These are phyloP conservation scores for Tenthredo scrophulariae DNA, from an alignment of 2,888 invertebrate species.

Conservation along the genomic window DNA sequence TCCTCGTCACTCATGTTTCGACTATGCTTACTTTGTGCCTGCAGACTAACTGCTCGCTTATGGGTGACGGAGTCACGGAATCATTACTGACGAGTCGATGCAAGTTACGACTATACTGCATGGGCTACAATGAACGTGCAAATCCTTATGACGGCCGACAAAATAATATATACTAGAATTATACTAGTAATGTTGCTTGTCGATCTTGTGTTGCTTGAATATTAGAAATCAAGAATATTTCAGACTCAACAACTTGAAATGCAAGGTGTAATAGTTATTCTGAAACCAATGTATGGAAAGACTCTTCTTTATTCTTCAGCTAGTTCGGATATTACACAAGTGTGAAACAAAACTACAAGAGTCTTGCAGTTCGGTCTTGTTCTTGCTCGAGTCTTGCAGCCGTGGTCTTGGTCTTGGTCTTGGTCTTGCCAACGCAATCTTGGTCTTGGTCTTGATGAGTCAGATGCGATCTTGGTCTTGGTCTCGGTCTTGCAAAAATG, in stretches of 20 bases:
- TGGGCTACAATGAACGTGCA: neutral
- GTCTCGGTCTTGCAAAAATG: slow-evolving; percentile 10
- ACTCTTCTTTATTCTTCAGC: neutral
- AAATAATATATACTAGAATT: slow-evolving; percentile 7
- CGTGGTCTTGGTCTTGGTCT: neutral
- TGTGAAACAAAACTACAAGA: slow-evolving; percentile 14
- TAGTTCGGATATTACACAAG: too few relatives aligned
- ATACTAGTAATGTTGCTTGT: neutral
- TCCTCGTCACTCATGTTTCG: slow-evolving; percentile 2
- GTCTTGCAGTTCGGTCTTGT: neutral
- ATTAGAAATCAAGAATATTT: neutral
- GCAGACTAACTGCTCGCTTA: neutral
- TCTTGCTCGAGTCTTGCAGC: neutral
- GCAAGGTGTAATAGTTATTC: neutral
- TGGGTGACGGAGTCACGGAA: neutral
- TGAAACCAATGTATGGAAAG: neutral
- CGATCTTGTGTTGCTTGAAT: neutral
- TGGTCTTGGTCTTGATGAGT: neutral
- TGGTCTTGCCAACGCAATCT: neutral
- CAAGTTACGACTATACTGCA: neutral
- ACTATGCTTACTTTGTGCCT: neutral
- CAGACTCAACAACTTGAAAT: neutral
- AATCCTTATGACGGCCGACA: neutral
- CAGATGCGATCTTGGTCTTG: too few relatives aligned
- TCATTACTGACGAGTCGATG: neutral